Base-by-base conservation (phyloP, 2,888 invertebrate genomes). In the Portevinia maculata region DNA sequence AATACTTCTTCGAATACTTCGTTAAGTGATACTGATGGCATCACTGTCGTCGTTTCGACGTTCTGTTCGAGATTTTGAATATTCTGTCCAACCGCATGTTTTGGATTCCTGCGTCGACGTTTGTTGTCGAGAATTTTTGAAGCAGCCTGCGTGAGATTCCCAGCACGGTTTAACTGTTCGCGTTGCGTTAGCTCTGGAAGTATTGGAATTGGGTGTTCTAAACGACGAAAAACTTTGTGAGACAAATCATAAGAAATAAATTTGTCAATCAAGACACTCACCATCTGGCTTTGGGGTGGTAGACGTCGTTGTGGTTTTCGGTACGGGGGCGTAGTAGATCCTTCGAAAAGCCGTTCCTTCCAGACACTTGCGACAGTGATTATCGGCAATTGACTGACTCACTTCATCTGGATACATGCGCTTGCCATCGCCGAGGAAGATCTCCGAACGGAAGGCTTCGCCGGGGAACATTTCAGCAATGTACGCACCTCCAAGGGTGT, bases 381-480 rank as follows among this genome's bases (percentile, higher is more conserved):
- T 86, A 75, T 90, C 90, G 28, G 87, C 87, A 24, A 85, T 69
- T 0, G 86, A 84, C 39, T 87, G 86, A 21, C 85, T 75, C 3
- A 79, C 88, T 8, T 84, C 84, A 37, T 88, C 86, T 24, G 86
- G 87, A 13, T 86, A 86, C 70, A 88, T 89, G 24, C 90, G 86
- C 53, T 85, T 91, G 0, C 93, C 93, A 87, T 96, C 96, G 0
- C 96, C 96, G 84, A 96, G 91, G 86, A 96, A 94, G 32, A 96
- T 91, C 87, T 95, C 95, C 0, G 93, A 91, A 39, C 93, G 93
- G 3, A 93, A 90, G 3, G 93, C 92, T 34, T 93, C 92, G 86
- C 94, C 94, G 87, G 96, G 94, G 87, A 97, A 95, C 91, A 96
- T 94, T 91, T 97, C 97, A 0, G 96, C 96, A 53, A 97, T 92